Evolutionary conservation across 2,113 vertebrate species (phyloP).

Genomic region (Gorsachius goisagi): DNA sequence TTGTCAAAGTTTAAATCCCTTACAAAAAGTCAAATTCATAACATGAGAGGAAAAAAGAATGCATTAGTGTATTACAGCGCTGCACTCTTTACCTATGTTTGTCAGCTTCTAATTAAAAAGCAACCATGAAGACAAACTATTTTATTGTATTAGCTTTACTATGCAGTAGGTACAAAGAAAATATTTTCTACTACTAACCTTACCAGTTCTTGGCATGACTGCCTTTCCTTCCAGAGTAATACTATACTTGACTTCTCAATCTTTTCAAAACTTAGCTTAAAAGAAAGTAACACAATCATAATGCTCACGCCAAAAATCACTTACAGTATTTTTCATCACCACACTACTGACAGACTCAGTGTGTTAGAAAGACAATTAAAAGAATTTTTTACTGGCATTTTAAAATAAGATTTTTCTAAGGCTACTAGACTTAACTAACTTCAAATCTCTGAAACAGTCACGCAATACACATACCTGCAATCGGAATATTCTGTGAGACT

Average conservation of each 20-base stretch:
- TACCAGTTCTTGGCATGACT: neutral
- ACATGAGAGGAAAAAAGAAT: neutral
- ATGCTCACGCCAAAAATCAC: neutral
- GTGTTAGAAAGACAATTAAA: neutral
- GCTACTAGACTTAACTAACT: neutral
- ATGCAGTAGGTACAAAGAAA: neutral
- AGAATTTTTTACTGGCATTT: neutral
- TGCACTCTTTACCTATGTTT: neutral
- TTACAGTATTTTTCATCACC: neutral
- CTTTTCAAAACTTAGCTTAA: neutral
- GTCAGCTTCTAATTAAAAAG: neutral
- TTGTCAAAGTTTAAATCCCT: neutral
- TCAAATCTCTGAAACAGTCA: neutral
- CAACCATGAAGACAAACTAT: neutral
- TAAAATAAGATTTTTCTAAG: neutral
- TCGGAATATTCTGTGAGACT: constrained; percentile 89
- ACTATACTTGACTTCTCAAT: neutral
- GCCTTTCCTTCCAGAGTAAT: neutral
- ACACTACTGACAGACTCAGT: neutral
- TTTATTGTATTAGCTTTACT: neutral
- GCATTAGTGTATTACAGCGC: neutral
- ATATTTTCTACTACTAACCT: neutral
- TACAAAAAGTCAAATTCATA: neutral
- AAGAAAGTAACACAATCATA: neutral
- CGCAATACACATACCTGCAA: constrained; percentile 80